Percentiles rank a stretch among this genome's conserved stretches.
Evolutionary conservation across 1,140 invertebrate genomes (phyloP).

Genomic region (Venturia canescens): DNA sequence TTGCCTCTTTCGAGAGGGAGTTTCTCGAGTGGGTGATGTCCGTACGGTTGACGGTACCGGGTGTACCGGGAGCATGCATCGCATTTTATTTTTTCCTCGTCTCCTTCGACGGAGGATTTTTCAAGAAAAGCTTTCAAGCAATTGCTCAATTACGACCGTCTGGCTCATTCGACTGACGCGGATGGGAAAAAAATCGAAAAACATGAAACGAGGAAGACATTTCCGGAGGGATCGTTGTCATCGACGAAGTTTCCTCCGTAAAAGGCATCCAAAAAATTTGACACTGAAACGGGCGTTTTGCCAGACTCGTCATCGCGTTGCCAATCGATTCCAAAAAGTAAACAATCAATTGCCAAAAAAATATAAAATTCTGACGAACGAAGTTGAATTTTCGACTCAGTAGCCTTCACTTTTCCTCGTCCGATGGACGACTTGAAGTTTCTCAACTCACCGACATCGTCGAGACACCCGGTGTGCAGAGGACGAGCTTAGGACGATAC

Average conservation of each 20-base stretch:
- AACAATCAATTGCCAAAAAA: neutral
- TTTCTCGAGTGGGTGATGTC: constrained; percentile 46
- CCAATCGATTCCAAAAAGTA: too few species aligned
- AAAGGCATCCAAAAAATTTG: too few species aligned
- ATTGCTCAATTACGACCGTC: neutral
- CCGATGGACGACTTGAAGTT: too few species aligned
- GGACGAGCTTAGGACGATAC: constrained; percentile 63
- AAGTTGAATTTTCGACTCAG: too few species aligned
- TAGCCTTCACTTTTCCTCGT: too few species aligned
- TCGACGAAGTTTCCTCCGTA: too few species aligned
- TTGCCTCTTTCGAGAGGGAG: constrained; percentile 32
- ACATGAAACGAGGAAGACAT: neutral
- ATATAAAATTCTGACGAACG: neutral
- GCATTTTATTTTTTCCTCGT: constrained; percentile 39
- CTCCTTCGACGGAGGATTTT: neutral
- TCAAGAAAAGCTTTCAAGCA: neutral
- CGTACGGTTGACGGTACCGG: constrained; percentile 56
- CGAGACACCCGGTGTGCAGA: constrained; percentile 69
- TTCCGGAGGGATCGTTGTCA: neutral
- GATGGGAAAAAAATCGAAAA: constrained; percentile 2
- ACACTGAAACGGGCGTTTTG: too few species aligned
- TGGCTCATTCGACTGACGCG: neutral
- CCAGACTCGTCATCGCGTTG: too few species aligned
- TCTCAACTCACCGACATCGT: constrained; percentile 19
- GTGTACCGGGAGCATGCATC: constrained; percentile 46